Conservation (phyloP, 2,797 vertebrate genomes). For the Aplochiton taeniatus region DNA sequence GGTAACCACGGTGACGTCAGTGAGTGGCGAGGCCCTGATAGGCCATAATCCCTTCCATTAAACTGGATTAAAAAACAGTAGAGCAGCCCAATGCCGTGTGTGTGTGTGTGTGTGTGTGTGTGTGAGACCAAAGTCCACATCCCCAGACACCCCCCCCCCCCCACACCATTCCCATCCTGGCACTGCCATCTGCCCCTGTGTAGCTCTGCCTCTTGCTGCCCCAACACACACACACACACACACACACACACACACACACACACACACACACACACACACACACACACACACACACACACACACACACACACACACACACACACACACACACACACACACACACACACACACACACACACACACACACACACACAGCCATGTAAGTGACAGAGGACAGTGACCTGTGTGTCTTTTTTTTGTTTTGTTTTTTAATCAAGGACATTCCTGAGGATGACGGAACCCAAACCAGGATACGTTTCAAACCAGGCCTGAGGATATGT, state of each 20-base stretch:
- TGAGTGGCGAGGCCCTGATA: slow-evolving; percentile 56
- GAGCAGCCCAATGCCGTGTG: slow-evolving; percentile 40
- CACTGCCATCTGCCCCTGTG: slow-evolving; percentile 47
- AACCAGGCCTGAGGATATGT: too few species aligned
- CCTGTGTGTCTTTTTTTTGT: neutral
- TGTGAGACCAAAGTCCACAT: slow-evolving; percentile 20
- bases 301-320: neutral
- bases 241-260: slow-evolving; percentile 2
- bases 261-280: slow-evolving; percentile 1
- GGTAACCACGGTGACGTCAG: slow-evolving; percentile 63
- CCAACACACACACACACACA: slow-evolving; percentile 14
- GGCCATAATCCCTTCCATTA: slow-evolving; percentile 75
- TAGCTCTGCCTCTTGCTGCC: slow-evolving; percentile 45
- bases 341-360: slow-evolving; percentile 13
- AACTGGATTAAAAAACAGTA: slow-evolving; percentile 74
- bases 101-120: slow-evolving; percentile 34
- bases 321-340: slow-evolving; percentile 13
- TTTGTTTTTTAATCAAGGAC: neutral
- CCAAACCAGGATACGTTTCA: too few species aligned
- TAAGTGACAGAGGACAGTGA: neutral
- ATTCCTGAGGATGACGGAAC: too few species aligned
- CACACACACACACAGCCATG: neutral
- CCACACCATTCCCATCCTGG: slow-evolving; percentile 16
- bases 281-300: slow-evolving; percentile 1
- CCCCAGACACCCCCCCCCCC: slow-evolving; percentile 34